phyloP scores from a whole-genome alignment of 2,797 vertebrate species.

The Acanthurus leucopareius region DNA sequence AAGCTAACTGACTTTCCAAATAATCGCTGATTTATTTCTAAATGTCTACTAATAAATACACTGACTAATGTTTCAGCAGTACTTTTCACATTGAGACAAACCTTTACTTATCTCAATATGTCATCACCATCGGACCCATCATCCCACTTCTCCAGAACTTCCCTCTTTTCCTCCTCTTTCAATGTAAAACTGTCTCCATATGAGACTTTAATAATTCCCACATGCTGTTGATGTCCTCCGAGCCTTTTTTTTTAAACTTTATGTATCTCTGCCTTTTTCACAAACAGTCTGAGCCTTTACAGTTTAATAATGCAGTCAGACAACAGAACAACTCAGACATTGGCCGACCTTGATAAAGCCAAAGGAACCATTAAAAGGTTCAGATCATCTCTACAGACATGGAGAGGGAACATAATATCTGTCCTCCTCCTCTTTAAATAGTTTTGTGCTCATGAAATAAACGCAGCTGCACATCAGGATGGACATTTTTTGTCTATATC shows the following conservation, averaged over 20 bases:
- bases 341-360: slow-evolving; percentile 48
- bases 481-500: slow-evolving; percentile 10
- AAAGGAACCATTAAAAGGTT: slow-evolving; percentile 39
- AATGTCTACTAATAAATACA: no score
- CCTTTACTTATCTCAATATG: slow-evolving; percentile 6
- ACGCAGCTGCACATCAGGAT: slow-evolving; percentile 15
- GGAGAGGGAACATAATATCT: slow-evolving; percentile 23
- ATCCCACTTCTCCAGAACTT: background rate
- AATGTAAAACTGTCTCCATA: slow-evolving; percentile 36
- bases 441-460: slow-evolving; percentile 27
- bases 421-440: slow-evolving; percentile 24
- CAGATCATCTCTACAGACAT: slow-evolving; percentile 19
- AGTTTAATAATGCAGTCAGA: slow-evolving; percentile 56
- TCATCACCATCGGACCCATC: background rate
- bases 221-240: slow-evolving; percentile 17
- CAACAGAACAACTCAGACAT: slow-evolving; percentile 36
- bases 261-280: slow-evolving; percentile 53
- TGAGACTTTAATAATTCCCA: slow-evolving; percentile 39
- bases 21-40: no score
- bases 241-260: slow-evolving; percentile 13
- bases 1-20: background rate
- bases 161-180: slow-evolving; percentile 18
- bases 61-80: no score
- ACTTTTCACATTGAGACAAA: slow-evolving; percentile 11
- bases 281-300: slow-evolving; percentile 44